A percentile compares a stretch with the other conserved stretches of the same genome.
Evolutionary conservation across 2,888 invertebrate species (phyloP).

Genomic region (Tenthredo amoena): DNA sequence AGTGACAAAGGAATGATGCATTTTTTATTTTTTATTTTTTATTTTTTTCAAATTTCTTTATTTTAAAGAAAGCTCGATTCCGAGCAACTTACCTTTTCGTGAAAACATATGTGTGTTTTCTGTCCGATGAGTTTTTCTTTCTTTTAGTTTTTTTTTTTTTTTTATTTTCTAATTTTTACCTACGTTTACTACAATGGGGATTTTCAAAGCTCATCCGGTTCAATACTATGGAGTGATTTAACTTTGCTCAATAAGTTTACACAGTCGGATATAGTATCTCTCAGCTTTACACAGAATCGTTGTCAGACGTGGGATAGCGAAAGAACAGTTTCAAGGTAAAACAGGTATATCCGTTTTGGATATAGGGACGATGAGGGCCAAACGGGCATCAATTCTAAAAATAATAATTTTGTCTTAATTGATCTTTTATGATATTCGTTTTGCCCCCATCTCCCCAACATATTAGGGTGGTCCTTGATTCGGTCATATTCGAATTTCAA

Average conservation of each 20-base stretch:
- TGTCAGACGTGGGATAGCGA: background rate
- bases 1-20: background rate
- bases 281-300: background rate
- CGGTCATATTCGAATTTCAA: too few relatives aligned
- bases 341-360: background rate
- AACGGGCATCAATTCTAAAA: too few relatives aligned
- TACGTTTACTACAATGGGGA: background rate
- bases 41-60: too few relatives aligned
- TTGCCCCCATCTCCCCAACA: too few relatives aligned
- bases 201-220: slow-evolving; percentile 13
- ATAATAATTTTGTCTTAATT: too few relatives aligned
- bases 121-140: background rate
- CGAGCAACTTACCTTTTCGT: background rate
- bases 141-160: background rate
- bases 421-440: too few relatives aligned
- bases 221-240: background rate
- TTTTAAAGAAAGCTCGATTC: background rate
- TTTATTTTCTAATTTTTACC: background rate
- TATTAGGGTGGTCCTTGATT: too few relatives aligned
- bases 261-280: background rate
- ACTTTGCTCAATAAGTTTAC: slow-evolving; percentile 39
- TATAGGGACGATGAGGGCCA: too few relatives aligned
- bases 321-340: background rate
- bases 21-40: background rate
- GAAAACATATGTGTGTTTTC: too few relatives aligned